Base-by-base conservation (phyloP, 2,797 vertebrate species). In the Halcyon leucocephala region DNA sequence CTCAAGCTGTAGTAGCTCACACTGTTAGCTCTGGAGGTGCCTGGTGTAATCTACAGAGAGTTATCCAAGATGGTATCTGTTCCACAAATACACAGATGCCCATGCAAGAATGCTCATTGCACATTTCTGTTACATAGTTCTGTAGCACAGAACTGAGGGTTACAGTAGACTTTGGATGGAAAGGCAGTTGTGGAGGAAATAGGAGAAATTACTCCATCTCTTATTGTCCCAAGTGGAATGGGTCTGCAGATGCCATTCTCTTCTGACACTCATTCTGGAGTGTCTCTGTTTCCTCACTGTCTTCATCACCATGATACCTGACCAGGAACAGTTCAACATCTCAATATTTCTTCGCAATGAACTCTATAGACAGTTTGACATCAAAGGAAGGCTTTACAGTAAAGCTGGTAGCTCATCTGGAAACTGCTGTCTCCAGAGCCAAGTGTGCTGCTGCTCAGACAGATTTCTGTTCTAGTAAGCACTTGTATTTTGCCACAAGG, bases 11-110 rank as follows among this genome's bases (percentile, higher is more conserved):
- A 95, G 93, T 83, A 90, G 91, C 74, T 95, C 95, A 94, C 84
- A 94, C 95, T 96, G 95, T 95, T 96, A 90, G 85, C 91, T 95
- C 96, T 90, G 66, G 91, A 95, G 91, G 94, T 93, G 93, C 93
- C 93, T 52, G 51, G 91, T 95, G 46, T 84, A 95, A 95, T 69
- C 89, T 69, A 86, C 84, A 87, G 76, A 31, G 54, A 69, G 89
- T 79, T 96, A 94, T 69, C 91, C 91, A 94, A 90, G 84, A 92
- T 95, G 72, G 79, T 87, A 89, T 95, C 95, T 94, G 82, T 94
- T 92, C 86, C 77, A 86, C 54, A 91, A 89, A 87, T 33, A 52
- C 52, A 62, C 39, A 77, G 73, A 81, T 91, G 41, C 39, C 67
- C 52, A 37, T 42, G 64, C 28, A 49, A 80, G 37, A 9, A 39